Conservation (phyloP, 2,888 invertebrate species). For the Halictus ligatus region DNA sequence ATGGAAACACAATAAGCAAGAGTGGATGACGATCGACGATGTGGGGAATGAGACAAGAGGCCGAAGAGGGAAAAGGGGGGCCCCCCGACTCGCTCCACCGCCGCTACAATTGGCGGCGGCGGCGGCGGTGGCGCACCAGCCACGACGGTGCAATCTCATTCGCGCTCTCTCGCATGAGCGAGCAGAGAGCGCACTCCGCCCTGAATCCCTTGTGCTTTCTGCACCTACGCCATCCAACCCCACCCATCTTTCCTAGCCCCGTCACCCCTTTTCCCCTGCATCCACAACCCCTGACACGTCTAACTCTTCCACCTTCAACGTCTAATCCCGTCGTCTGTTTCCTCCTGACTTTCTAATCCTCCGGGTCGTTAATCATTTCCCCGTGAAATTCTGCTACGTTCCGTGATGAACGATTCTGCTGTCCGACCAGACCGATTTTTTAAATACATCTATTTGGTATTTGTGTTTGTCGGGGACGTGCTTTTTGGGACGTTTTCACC, state of each 20-base stretch:
- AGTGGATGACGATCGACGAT: constrained; percentile 71
- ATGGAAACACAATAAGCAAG: constrained; percentile 76
- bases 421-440: neutral
- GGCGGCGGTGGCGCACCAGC: constrained; percentile 60
- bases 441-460: neutral
- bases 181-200: constrained; percentile 64
- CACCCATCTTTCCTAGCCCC: neutral
- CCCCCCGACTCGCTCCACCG: constrained; percentile 50
- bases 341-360: constrained; percentile 51
- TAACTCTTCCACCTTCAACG: constrained; percentile 37
- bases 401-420: neutral
- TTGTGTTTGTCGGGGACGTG: neutral
- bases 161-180: constrained; percentile 78
- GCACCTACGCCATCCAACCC: constrained; percentile 60
- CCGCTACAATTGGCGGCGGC: constrained; percentile 65
- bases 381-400: constrained; percentile 17
- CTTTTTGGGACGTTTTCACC: neutral
- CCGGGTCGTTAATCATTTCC: constrained; percentile 45
- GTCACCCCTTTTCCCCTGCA: neutral
- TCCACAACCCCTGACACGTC: constrained; percentile 35
- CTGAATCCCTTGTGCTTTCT: constrained; percentile 59
- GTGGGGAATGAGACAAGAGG: constrained; percentile 61
- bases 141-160: constrained; percentile 78
- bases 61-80: constrained; percentile 20
- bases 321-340: constrained; percentile 33